Evolutionary conservation across 2,888 invertebrate species (phyloP), one percentile per base, ranked within the genome.

Genomic region (Cataglyphis albicans): DNA sequence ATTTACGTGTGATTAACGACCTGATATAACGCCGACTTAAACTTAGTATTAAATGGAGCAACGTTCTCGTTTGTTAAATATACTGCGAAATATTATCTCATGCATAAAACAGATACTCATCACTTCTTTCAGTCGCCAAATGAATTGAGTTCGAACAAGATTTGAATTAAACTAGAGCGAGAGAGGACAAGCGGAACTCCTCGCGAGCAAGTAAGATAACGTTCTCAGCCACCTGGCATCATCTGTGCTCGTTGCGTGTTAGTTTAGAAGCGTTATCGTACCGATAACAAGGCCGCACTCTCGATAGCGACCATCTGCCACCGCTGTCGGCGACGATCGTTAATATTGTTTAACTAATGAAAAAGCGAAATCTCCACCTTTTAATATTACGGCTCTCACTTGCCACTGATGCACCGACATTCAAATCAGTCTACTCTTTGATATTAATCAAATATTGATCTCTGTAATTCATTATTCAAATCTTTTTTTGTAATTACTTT

Each of bases 251-350:
- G 72, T 84, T 83, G 80, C 75, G 59, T 59, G 81, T 67, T 76
- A 68, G 76, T 68, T 75, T 64, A 68, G 68, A 76, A 32, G 65
- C 85, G 82, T 85, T 88, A 88, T 87, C 89, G 81, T 63, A 41
- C 73, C 70, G 84, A 87, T 82, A 87, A 87, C 86, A 63, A 84
- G 81, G 61, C 70, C 68, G 55, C 68, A 67, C 59, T 67, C 61
- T 61, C 75, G 83, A 86, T 86, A 85, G 76, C 83, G 78, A 73
- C 87, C 88, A 87, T 86, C 88, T 88, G 88, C 82, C 55, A 18
- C 21, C 57, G 57, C 21, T 21, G 44, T 44, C 44, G 38, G 55
- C 61, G 44, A 61, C 65, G 73, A 81, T 83, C 73, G 25, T 74
- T 38, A 61, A 55, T 64, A 74, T 61, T 67, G 55, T 72, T 82